Conservation (phyloP, 2,113 vertebrate genomes). For the Cyanoliseus patagonus region DNA sequence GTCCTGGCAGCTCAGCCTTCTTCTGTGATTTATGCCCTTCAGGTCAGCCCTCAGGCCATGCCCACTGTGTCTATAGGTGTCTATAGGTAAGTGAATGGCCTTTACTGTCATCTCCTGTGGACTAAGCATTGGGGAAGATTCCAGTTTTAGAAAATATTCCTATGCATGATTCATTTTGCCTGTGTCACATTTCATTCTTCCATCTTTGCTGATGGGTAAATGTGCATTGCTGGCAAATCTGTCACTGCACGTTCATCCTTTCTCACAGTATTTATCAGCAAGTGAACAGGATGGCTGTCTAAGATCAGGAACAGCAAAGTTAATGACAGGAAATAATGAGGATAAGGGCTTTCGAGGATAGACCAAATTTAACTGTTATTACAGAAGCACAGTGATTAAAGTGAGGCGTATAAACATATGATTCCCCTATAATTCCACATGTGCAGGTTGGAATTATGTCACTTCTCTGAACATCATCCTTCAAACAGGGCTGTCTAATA, state of each 20-base stretch:
- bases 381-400: not conserved
- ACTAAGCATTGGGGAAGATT: not conserved
- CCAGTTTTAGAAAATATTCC: not conserved
- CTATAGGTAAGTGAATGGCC: not conserved
- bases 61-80: not conserved
- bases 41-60: not conserved
- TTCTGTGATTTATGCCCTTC: not conserved
- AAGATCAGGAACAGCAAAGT: not conserved
- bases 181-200: not conserved
- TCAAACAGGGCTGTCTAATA: not conserved
- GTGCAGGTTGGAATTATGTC: not conserved
- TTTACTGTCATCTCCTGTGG: not conserved
- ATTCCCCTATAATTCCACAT: not conserved
- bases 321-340: not conserved
- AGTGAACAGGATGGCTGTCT: not conserved
- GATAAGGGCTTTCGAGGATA: not conserved
- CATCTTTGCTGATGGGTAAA: not conserved
- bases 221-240: not conserved
- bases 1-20: not conserved
- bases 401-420: not conserved
- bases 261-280: not conserved
- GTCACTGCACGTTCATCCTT: not conserved
- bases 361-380: not conserved
- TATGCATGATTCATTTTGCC: not conserved
- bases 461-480: not conserved